phyloP scores from a whole-genome alignment of 2,797 vertebrate species.

The Arrhamphus sclerolepis region DNA sequence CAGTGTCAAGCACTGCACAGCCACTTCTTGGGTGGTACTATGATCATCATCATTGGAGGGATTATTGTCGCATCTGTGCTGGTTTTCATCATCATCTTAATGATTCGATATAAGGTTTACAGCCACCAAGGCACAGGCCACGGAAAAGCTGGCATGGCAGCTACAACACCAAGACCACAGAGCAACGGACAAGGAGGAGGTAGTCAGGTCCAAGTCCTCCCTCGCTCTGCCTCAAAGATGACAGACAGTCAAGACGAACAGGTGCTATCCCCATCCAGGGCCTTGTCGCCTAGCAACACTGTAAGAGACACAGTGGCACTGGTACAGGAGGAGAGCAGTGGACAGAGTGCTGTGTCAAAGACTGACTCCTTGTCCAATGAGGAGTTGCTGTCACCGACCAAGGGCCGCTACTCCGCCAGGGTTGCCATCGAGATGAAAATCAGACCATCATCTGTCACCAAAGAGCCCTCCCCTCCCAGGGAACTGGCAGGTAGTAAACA shows the following conservation, averaged over 20 bases:
- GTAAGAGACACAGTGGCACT: conserved; percentile 80
- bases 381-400: conserved; percentile 78
- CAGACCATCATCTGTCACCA: conserved; percentile 74
- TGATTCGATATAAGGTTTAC: conserved; percentile 95
- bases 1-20: conserved; percentile 88
- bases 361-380: conserved; percentile 73
- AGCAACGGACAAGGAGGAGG: conserved; percentile 76
- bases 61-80: conserved; percentile 94
- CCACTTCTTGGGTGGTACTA: conserved; percentile 92
- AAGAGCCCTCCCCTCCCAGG: conserved; percentile 76
- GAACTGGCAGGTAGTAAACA: conserved; percentile 73
- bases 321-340: conserved; percentile 76
- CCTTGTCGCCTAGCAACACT: conserved; percentile 69
- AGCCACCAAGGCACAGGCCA: conserved; percentile 82
- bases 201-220: conserved; percentile 65
- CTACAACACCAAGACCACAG: conserved; percentile 61
- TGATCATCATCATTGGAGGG: conserved; percentile 96
- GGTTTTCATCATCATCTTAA: conserved; percentile 95
- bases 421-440: conserved; percentile 83
- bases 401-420: conserved; percentile 77
- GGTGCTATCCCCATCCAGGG: conserved; percentile 52
- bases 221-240: conserved; percentile 82
- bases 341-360: conserved; percentile 64
- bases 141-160: conserved; percentile 73
- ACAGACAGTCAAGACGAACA: conserved; percentile 79